Conservation (phyloP, 2,113 vertebrate genomes). For the Oostethus manadensis region DNA sequence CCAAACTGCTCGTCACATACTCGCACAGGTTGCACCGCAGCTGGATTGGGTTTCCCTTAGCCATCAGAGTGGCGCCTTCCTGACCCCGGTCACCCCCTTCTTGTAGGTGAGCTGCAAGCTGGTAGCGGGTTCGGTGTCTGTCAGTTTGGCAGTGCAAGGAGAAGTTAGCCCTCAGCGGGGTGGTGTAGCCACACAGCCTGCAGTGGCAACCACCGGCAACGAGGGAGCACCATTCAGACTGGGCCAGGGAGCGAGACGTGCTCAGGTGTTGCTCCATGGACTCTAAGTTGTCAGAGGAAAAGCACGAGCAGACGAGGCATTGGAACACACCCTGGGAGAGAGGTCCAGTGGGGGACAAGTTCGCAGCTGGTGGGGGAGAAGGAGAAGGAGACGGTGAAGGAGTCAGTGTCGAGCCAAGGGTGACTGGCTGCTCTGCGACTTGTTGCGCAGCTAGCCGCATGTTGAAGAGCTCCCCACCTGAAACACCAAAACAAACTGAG, state of each 20-base stretch:
- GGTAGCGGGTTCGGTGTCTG: slow-evolving; percentile 90
- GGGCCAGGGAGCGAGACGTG: slow-evolving; percentile 84
- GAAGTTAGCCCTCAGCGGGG: slow-evolving; percentile 96
- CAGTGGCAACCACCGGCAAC: slow-evolving; percentile 92
- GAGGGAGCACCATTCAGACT: slow-evolving; percentile 92
- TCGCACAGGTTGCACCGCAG: slow-evolving; percentile 93
- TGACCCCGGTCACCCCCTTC: slow-evolving; percentile 86
- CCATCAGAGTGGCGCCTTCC: slow-evolving; percentile 84
- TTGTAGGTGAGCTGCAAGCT: slow-evolving; percentile 93
- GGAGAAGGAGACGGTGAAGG: slow-evolving; percentile 63
- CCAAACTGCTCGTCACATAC: slow-evolving; percentile 92
- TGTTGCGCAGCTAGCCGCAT: slow-evolving; percentile 85
- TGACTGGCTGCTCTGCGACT: slow-evolving; percentile 86
- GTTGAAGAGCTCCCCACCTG: slow-evolving; percentile 87
- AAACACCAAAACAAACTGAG: slow-evolving; percentile 24
- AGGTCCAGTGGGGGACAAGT: slow-evolving; percentile 78
- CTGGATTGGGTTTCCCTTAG: slow-evolving; percentile 90
- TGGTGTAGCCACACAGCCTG: slow-evolving; percentile 93
- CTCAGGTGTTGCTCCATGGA: slow-evolving; percentile 89
- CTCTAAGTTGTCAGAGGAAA: slow-evolving; percentile 91
- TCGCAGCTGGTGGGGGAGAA: slow-evolving; percentile 51
- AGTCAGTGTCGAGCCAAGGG: slow-evolving; percentile 84
- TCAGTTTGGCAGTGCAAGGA: slow-evolving; percentile 80
- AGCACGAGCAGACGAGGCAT: slow-evolving; percentile 92
- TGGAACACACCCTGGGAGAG: slow-evolving; percentile 91